These are phyloP conservation scores for Iphiclides podalirius DNA, from an alignment of 2,888 invertebrate genomes.

Conservation along the genomic window DNA sequence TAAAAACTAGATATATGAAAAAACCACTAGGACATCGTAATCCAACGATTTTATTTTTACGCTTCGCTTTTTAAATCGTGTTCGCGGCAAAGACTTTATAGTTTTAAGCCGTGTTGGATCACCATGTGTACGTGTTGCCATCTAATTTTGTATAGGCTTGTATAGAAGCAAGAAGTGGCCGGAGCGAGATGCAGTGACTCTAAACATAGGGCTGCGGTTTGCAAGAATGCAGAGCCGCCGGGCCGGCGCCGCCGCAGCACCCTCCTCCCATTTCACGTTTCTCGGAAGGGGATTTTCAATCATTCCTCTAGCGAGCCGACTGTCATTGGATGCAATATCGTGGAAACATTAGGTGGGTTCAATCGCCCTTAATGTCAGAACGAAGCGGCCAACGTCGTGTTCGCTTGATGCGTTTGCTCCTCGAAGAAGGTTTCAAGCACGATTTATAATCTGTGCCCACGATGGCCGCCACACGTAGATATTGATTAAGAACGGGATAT, in stretches of 20 bases:
- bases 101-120: too few relatives aligned
- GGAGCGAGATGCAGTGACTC: conserved; percentile 32
- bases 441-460: too few relatives aligned
- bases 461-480: too few relatives aligned
- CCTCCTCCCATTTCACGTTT: conserved; percentile 65
- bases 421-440: conserved; percentile 1
- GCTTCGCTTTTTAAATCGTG: too few relatives aligned
- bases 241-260: conserved; percentile 36
- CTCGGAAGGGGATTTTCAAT: conserved; percentile 68
- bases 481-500: too few relatives aligned
- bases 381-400: conserved; percentile 1
- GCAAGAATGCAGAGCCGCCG: conserved; percentile 60
- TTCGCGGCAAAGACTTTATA: too few relatives aligned
- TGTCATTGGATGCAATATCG: conserved; percentile 54
- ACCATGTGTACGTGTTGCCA: conserved; percentile 8
- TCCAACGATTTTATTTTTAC: too few relatives aligned
- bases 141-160: conserved; percentile 23
- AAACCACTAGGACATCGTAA: too few relatives aligned
- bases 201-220: conserved; percentile 71
- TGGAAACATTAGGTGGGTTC: conserved; percentile 24
- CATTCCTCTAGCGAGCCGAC: conserved; percentile 55
- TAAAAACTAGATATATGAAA: too few relatives aligned
- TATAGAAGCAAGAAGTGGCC: conserved; percentile 24
- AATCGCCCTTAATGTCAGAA: conserved; percentile 10
- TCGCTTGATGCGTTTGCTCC: too few relatives aligned